Evolutionary conservation across 1,140 invertebrate species (phyloP).

Genomic region (Cotesia typhae): DNA sequence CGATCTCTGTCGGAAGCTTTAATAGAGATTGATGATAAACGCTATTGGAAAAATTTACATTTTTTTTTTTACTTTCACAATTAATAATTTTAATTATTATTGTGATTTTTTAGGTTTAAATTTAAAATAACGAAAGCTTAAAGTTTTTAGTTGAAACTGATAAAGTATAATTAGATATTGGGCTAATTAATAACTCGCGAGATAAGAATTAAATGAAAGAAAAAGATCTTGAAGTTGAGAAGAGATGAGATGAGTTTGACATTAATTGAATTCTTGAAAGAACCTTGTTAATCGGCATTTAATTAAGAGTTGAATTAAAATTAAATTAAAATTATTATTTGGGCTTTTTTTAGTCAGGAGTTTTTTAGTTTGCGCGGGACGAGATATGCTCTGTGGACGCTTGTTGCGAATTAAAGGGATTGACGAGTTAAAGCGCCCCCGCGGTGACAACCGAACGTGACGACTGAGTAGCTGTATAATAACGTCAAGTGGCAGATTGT

Average conservation of each 20-base stretch:
- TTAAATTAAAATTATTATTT: too few species aligned
- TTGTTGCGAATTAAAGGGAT: conserved; percentile 5
- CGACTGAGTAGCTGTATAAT: conserved; percentile 38
- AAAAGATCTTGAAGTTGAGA: too few species aligned
- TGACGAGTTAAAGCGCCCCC: conserved; percentile 13
- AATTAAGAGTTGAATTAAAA: too few species aligned
- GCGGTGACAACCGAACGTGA: neutral
- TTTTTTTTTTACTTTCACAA: conserved; percentile 11
- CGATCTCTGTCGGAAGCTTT: conserved; percentile 40
- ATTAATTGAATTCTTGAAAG: too few species aligned
- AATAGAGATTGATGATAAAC: conserved; percentile 42
- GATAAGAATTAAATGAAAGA: too few species aligned
- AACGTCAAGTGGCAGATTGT: conserved; percentile 58
- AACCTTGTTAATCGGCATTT: too few species aligned
- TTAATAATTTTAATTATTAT: conserved; percentile 32
- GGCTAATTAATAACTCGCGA: too few species aligned
- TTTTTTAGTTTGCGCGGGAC: neutral
- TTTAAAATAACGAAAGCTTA: too few species aligned
- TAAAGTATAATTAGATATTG: too few species aligned
- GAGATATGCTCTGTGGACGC: neutral
- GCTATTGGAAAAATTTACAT: conserved; percentile 25
- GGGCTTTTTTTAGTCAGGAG: neutral
- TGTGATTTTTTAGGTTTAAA: neutral
- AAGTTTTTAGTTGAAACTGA: too few species aligned
- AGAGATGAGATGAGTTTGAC: too few species aligned